Evolutionary conservation across 2,113 vertebrate species (phyloP), one percentile per base, ranked within the genome.

Genomic region (Antechinus stuartii): DNA sequence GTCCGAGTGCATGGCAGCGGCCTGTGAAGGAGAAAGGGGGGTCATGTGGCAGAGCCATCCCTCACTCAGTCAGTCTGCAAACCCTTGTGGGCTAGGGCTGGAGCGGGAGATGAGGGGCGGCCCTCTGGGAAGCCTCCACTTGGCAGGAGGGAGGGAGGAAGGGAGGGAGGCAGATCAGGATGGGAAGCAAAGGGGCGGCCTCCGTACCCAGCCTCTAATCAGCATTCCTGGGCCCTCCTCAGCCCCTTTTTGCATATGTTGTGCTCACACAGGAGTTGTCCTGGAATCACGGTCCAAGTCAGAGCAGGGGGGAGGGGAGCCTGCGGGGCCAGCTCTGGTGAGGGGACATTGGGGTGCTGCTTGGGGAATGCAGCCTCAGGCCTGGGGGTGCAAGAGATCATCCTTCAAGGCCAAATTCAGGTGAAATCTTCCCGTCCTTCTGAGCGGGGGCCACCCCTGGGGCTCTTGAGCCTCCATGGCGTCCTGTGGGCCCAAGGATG

Each of bases 1-100:
- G 97, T 99, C 98, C 0, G 98, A 98, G 92, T 99, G 98, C 46
- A 98, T 98, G 49, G 98, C 25, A 2, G 97, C 12, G 25, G 95
- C 97, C 99, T 99, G 95, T 10, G 89, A 94, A 12, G 27, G 0
- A 9, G 27, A n/a, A 1, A 0, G 61, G 0, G n/a, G 46, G 61
- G 94, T 90, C 0, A 9, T 0, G 7, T 0, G 23, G 10, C 47
- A 16, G 8, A 50, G 49, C 35, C 68, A 76, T n/a, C 35, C 61
- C 14, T 61, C 27, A 14, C 61, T 84, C 5, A 50, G 47, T 90
- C 47, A 90, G 10, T 30, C 46, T 12, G 49, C 10, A 42, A 90
- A 27, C 90, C 90, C 90, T 27, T 0, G 35, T 11, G 42, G 27
- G 25, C 24, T 30, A 16, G 47, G 47, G 12, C 19, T 22, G 22